phyloP scores from a whole-genome alignment of 2,113 vertebrate genomes.

The Ciconia stormi region DNA sequence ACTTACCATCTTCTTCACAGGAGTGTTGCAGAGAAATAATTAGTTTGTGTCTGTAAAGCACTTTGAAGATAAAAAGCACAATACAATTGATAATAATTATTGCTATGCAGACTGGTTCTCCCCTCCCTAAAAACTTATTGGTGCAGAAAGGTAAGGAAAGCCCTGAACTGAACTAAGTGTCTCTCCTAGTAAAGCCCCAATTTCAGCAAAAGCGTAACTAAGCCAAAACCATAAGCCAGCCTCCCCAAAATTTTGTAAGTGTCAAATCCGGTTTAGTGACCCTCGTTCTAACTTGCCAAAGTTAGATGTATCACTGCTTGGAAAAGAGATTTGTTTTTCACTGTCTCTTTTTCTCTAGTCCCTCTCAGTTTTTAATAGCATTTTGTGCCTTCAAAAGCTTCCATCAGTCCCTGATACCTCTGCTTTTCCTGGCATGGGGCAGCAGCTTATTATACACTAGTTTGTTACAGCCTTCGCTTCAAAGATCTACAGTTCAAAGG shows the following conservation, averaged over 20 bases:
- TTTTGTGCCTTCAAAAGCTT: constrained; percentile 63
- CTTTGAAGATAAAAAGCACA: constrained; percentile 72
- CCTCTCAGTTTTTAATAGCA: constrained; percentile 49
- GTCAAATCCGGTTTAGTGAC: not conserved
- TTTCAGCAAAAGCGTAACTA: not conserved
- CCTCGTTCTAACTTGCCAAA: not conserved
- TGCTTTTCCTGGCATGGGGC: constrained; percentile 62
- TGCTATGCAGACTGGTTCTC: constrained; percentile 50
- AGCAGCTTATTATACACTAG: constrained; percentile 65
- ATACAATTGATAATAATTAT: constrained; percentile 72
- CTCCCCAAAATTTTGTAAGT: not conserved
- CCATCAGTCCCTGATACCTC: constrained; percentile 42
- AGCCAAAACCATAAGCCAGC: not conserved
- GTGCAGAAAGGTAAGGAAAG: constrained; percentile 14
- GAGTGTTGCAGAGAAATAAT: constrained; percentile 67
- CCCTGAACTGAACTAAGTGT: not conserved
- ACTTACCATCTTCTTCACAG: constrained; percentile 64
- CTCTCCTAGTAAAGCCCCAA: not conserved
- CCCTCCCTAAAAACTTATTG: constrained; percentile 27
- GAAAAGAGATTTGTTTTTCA: constrained; percentile 41
- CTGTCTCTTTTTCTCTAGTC: constrained; percentile 4
- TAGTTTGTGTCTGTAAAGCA: constrained; percentile 68
- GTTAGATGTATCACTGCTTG: not conserved
- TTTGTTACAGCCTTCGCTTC: constrained; percentile 61
- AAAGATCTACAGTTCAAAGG: constrained; percentile 64